phyloP scores from a whole-genome alignment of 2,797 vertebrate genomes.

The Argentina silus region DNA sequence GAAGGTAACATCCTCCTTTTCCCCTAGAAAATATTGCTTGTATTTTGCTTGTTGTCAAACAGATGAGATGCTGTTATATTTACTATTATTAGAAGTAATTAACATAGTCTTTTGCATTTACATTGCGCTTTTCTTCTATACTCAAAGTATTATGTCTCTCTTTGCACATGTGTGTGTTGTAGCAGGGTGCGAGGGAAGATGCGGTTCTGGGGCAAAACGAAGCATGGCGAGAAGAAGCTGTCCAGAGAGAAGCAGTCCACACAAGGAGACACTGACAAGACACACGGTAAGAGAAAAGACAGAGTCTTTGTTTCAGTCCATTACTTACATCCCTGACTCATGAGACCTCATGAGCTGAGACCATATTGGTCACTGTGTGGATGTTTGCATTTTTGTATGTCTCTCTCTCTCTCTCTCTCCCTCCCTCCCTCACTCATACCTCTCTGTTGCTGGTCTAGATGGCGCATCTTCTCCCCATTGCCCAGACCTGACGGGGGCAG shows the following conservation, averaged over 20 bases:
- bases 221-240: slow-evolving; percentile 87
- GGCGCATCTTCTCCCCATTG: slow-evolving; percentile 79
- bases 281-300: slow-evolving; percentile 47
- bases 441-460: slow-evolving; percentile 38
- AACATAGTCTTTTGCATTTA: too few relatives aligned
- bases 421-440: not conserved
- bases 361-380: too few relatives aligned
- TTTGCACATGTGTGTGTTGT: not conserved
- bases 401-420: not conserved
- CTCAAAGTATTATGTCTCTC: not conserved
- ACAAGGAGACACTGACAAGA: slow-evolving; percentile 38
- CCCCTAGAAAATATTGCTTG: too few relatives aligned
- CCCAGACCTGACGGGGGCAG: slow-evolving; percentile 78
- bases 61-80: too few relatives aligned
- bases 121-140: not conserved
- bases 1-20: slow-evolving; percentile 80
- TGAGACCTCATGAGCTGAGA: too few relatives aligned
- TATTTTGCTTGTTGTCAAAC: too few relatives aligned
- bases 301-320: too few relatives aligned
- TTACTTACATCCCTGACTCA: too few relatives aligned
- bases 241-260: slow-evolving; percentile 70
- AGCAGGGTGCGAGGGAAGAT: slow-evolving; percentile 86
- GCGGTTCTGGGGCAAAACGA: slow-evolving; percentile 94
- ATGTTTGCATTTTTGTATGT: not conserved
- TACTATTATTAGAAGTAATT: too few relatives aligned